A percentile compares a stretch with the other conserved stretches of the same genome.
phyloP scores from a whole-genome alignment of 2,113 vertebrate genomes.

The Grus americana region DNA sequence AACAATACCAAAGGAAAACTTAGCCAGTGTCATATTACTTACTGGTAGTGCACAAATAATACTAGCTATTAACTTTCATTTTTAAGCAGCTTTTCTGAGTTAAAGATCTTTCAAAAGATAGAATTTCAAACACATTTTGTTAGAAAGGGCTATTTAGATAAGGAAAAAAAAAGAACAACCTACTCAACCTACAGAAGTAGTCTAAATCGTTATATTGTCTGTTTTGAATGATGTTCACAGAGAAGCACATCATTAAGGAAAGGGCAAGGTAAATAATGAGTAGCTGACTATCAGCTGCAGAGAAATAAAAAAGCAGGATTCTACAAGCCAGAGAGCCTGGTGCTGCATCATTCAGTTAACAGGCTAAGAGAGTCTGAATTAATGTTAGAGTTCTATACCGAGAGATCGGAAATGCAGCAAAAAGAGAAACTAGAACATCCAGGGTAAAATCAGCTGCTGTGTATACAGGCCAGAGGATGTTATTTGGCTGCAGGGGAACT shows the following conservation, averaged over 20 bases:
- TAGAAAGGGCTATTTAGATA: not conserved
- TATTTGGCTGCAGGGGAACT: not conserved
- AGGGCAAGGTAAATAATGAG: conserved; percentile 53
- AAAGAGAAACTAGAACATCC: conserved; percentile 18
- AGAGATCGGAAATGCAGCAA: not conserved
- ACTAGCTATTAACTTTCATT: not conserved
- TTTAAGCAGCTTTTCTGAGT: not conserved
- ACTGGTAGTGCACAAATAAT: not conserved
- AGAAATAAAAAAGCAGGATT: not conserved
- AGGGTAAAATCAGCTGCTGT: not conserved
- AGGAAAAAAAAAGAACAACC: not conserved
- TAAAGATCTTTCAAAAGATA: conserved; percentile 5
- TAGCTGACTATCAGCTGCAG: not conserved
- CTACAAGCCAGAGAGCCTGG: not conserved
- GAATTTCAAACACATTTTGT: not conserved
- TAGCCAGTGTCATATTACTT: not conserved
- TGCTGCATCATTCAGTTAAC: conserved; percentile 3
- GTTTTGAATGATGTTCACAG: not conserved
- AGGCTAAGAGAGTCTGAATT: conserved; percentile 14
- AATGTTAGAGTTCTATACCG: not conserved
- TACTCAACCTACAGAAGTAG: not conserved
- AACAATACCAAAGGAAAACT: not conserved
- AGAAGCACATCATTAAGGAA: conserved; percentile 24
- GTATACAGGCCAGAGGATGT: not conserved
- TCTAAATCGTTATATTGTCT: not conserved